A percentile compares a stretch with the other conserved stretches of the same genome.
phyloP scores from a whole-genome alignment of 2,888 invertebrate species.

The Protodeltote pygarga region DNA sequence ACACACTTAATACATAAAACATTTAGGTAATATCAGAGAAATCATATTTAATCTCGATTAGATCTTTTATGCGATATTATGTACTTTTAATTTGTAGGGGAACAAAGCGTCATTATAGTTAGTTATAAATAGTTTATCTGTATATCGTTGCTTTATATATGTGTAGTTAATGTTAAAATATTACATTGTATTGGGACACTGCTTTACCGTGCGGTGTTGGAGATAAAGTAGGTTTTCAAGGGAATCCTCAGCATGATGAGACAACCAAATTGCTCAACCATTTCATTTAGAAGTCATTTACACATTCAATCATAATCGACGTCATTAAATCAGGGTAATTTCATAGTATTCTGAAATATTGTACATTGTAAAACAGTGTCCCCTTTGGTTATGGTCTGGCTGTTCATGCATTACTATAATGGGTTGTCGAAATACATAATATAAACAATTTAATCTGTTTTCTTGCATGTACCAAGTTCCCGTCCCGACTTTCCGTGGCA shows the following conservation, averaged over 20 bases:
- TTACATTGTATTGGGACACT: constrained; percentile 61
- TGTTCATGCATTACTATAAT: constrained; percentile 78
- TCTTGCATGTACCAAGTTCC: constrained; percentile 81
- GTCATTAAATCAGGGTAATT: constrained; percentile 7
- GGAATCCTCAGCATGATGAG: neutral
- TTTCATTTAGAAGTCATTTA: neutral
- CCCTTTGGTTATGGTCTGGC: constrained; percentile 68
- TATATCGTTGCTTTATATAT: constrained; percentile 69
- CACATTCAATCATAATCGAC: neutral
- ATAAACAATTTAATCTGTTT: constrained; percentile 79
- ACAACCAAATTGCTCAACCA: constrained; percentile 5
- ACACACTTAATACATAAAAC: constrained; percentile 34
- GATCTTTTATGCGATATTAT: constrained; percentile 39
- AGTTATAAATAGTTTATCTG: constrained; percentile 52
- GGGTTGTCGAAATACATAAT: constrained; percentile 82
- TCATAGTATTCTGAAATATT: neutral
- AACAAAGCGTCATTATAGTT: constrained; percentile 44
- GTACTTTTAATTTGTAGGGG: constrained; percentile 35
- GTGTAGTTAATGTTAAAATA: constrained; percentile 63
- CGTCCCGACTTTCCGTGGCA: constrained; percentile 67
- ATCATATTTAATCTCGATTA: constrained; percentile 23
- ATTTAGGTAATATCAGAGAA: constrained; percentile 24
- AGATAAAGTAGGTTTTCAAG: constrained; percentile 2
- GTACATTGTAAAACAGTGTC: constrained; percentile 58
- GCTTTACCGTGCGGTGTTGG: constrained; percentile 47